Percentiles rank a stretch among this genome's conserved stretches.
Conservation (phyloP, 2,888 invertebrate species). For the Trichopria drosophilae region DNA sequence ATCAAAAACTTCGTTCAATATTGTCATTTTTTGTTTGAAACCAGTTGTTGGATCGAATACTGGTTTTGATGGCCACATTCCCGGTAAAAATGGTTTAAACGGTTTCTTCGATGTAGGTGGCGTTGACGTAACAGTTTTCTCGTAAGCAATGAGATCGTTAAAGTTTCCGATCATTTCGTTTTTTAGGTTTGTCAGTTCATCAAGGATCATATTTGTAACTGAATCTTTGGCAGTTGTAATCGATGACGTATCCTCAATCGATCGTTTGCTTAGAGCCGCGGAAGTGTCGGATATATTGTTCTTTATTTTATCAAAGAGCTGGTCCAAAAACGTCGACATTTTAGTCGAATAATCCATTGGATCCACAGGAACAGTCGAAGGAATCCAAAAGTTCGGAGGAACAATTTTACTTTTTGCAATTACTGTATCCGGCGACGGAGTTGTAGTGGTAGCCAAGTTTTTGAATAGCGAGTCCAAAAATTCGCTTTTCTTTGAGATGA, state of each 20-base stretch:
- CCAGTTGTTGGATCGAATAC: slow-evolving; percentile 44
- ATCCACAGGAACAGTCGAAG: slow-evolving; percentile 43
- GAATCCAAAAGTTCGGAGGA: slow-evolving; percentile 51
- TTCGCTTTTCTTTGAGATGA: slow-evolving; percentile 46
- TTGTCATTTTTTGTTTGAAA: slow-evolving; percentile 49
- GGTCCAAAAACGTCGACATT: slow-evolving; percentile 47
- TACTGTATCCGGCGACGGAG: slow-evolving; percentile 39
- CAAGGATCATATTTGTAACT: slow-evolving; percentile 48
- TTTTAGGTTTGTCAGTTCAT: slow-evolving; percentile 47
- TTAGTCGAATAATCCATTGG: slow-evolving; percentile 50
- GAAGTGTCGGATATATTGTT: slow-evolving; percentile 39
- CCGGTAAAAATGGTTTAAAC: slow-evolving; percentile 42
- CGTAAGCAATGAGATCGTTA: slow-evolving; percentile 46
- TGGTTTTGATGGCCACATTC: slow-evolving; percentile 42
- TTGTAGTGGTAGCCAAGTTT: slow-evolving; percentile 44
- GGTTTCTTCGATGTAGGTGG: slow-evolving; percentile 36
- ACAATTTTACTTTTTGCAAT: slow-evolving; percentile 50
- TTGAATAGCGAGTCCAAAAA: slow-evolving; percentile 51
- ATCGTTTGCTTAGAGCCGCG: slow-evolving; percentile 31
- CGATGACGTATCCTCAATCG: slow-evolving; percentile 43
- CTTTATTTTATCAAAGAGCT: slow-evolving; percentile 47
- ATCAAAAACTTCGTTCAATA: slow-evolving; percentile 52
- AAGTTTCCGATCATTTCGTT: slow-evolving; percentile 48
- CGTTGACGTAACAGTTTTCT: slow-evolving; percentile 38
- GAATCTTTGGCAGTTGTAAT: slow-evolving; percentile 48